Evolutionary conservation across 2,113 vertebrate species (phyloP), one percentile per base, ranked within the genome.

Genomic region (Eptatretus burgeri): DNA sequence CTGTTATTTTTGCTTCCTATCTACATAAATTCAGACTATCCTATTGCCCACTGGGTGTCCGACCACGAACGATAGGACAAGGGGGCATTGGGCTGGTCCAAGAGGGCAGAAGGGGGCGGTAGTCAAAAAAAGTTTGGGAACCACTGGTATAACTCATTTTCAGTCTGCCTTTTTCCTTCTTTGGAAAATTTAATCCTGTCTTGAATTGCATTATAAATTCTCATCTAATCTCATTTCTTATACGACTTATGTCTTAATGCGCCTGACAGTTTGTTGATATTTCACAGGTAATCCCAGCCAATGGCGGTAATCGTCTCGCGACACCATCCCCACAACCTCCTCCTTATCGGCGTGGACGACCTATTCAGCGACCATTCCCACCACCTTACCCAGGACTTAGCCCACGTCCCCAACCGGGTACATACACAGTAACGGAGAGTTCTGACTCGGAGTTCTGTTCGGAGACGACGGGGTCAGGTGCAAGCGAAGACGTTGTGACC

Each of bases 371-470:
- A 13, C 56, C 56, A 20, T 60, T 60, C 56, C 56, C 56, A 11
- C 56, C 56, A 20, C 10, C 56, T n/a, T 60, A 60, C 56, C 56
- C 56, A 19, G 56, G 56, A 20, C 56, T 60, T 20, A 20, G 56
- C 11, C n/a, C 56, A 20, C 56, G 56, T n/a, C 73, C 72, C 63
- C 72, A 73, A 62, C 64, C 71, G 13, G 69, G 69, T 13, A 75
- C 70, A 2, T 73, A 75, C 9, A 66, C 76, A 5, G 84, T 84
- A 68, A 72, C 79, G 0, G 82, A 86, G 67, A 69, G 77, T 5
- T 79, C 74, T 0, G 79, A 87, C 67, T 79, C 77, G 0, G 83
- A 88, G 66, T 78, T 72, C 69, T 84, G 81, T 51, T 78, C 77
- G 0, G 81, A 82, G 70, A 76, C 76, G 66, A 77, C 80, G n/a